Evolutionary conservation across 1,140 invertebrate species (phyloP), one percentile per base, ranked within the genome.

Genomic region (Psilanteris sp.): DNA sequence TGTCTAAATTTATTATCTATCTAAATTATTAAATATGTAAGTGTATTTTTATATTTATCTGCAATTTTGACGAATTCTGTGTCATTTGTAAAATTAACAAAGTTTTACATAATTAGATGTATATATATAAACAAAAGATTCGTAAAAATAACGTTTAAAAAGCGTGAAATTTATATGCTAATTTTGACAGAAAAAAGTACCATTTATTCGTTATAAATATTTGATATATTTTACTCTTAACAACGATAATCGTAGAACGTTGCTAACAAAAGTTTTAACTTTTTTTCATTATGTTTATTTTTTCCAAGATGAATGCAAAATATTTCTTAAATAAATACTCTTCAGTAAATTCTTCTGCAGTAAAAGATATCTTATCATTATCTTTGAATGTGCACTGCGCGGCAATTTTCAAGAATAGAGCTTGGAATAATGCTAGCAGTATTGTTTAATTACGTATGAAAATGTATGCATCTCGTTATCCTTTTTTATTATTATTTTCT

Each of bases 401-500:
- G 34, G 26, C 43, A 31, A 57, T 57, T 59, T 26, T 20, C 27
- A 5, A 50, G 32, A 41, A 41, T 48, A 26, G 26, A 29, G 44
- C 37, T 50, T 32, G 16, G 8, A 14, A 70, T 48, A 70, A 70
- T 59, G 36, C 34, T 5, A 27, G 29, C 22, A 32, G 54, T 48
- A 61, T 54, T 70, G 66, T 55, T 71, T 71, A 71, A 71, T 71
- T 71, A 54, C 48, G 55, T 37, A 54, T 61, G 55, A 71, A 71
- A 71, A 71, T 71, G 31, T 57, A 62, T 50, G 46, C 55, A 18
- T 37, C 18, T 20, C 48, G 20, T 71, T 54, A 62, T 71, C 8
- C 34, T 44, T 44, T 66, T 46, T n/a, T n/a, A n/a, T 34, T 64
- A 64, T 57, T 48, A 54, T 37, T 64, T 72, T 31, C 18, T 41